These are phyloP conservation scores for Diogma glabrata DNA, from an alignment of 2,888 invertebrate species.

Conservation along the genomic window DNA sequence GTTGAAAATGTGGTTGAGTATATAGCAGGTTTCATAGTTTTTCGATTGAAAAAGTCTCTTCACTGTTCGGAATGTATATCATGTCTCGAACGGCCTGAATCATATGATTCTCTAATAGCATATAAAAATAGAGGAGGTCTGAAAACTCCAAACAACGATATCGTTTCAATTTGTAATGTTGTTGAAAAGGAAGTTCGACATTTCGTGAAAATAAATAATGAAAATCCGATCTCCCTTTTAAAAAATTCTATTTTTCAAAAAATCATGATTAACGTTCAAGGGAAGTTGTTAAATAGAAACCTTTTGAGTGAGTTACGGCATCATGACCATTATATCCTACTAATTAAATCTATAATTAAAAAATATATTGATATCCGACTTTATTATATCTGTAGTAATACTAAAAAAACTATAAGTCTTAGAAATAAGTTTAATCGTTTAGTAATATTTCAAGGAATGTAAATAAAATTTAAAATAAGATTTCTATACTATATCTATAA, in stretches of 20 bases:
- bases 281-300: neutral
- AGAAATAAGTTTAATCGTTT: neutral
- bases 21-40: neutral
- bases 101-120: too few species aligned
- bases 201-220: too few species aligned
- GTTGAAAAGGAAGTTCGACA: too few species aligned
- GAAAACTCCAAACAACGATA: too few species aligned
- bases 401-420: neutral
- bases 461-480: too few species aligned
- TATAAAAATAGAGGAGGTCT: too few species aligned
- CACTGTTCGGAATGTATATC: neutral
- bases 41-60: neutral
- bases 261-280: neutral
- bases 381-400: conserved; percentile 1
- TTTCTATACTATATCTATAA: too few species aligned
- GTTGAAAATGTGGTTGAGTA: conserved; percentile 2
- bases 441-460: conserved; percentile 4
- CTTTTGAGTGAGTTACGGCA: neutral
- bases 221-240: too few species aligned
- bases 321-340: conserved; percentile 1
- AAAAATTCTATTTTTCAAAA: neutral
- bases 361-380: neutral
- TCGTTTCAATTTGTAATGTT: too few species aligned
- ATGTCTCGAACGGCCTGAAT: too few species aligned
- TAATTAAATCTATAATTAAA: neutral